Base-by-base conservation (phyloP, 2,888 invertebrate genomes). In the Antheraea assamensis region DNA sequence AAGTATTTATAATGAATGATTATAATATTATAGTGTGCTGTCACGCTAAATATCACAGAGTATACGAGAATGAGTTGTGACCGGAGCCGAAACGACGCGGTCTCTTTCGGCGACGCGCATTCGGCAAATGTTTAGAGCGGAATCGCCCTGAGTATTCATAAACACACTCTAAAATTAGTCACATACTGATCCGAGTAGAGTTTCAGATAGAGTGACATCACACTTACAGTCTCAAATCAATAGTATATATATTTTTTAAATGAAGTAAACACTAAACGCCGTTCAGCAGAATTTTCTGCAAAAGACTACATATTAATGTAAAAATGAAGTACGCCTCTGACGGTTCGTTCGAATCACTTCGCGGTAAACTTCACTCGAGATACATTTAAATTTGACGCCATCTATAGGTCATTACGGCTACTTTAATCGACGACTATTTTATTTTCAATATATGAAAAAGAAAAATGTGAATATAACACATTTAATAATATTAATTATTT, bases 221-320 rank as follows among this genome's bases (percentile, higher is more conserved):
- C 76, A 77, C 31, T 64, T 72, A 76, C 76, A 80, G 72, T 78
- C 80, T 78, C 78, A 81, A 13, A 75, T 71, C 72, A 70, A 76
- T 78, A 76, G 58, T n/a, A 58, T 24, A n/a, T n/a, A n/a, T n/a
- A n/a, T n/a, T n/a, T 58, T 58, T 42, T 24, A 24, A 58, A 24
- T 58, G n/a, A 58, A 24, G 24, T 58, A 7, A 24, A 24, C n/a
- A 3, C 19, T 19, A n/a, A 24, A 58, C n/a, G 24, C 58, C 15
- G 24, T 24, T 13, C n/a, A 15, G 24, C 24, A 8, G 58, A 58
- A 58, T 8, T 7, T 21, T 21, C 55, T n/a, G 55, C n/a, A 55
- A 21, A 55, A 55, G 55, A 55, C 55, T 55, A n/a, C 21, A 21
- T 21, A 55, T 55, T n/a, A 58, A n/a, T 24, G 24, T 24, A 17